phyloP scores from a whole-genome alignment of 2,797 vertebrate genomes.

The Eleutherodactylus coqui region DNA sequence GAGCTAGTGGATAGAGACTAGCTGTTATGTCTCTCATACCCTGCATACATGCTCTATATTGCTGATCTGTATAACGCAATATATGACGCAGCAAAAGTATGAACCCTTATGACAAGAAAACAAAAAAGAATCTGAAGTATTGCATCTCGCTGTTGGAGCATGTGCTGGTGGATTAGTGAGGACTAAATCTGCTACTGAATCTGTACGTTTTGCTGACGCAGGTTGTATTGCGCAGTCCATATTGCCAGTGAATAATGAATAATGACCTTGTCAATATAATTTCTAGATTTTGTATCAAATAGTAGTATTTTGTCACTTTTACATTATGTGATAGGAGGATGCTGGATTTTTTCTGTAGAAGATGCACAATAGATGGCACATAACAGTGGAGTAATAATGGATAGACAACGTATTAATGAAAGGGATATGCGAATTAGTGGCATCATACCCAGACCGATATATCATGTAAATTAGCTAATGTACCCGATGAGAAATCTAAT shows the following conservation, averaged over 20 bases:
- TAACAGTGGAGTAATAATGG: background rate
- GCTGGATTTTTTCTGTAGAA: background rate
- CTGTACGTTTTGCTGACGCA: background rate
- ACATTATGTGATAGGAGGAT: background rate
- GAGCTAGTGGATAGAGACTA: no score
- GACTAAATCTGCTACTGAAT: background rate
- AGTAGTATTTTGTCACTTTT: background rate
- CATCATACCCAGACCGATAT: conserved; percentile 5
- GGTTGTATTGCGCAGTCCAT: background rate
- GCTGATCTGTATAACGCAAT: no score
- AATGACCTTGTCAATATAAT: background rate
- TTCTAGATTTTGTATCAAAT: background rate
- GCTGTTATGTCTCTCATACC: no score
- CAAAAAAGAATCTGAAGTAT: no score
- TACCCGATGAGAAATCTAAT: conserved; percentile 19
- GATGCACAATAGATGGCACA: background rate
- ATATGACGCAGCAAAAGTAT: background rate
- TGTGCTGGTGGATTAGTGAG: background rate
- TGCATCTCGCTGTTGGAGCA: background rate
- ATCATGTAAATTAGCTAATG: conserved; percentile 21
- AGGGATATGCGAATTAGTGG: background rate
- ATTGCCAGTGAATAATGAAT: background rate
- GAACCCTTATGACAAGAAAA: background rate
- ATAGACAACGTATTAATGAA: background rate
- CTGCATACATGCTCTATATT: no score